Conservation (phyloP, 2,797 vertebrate genomes). For the Intellagama lesueurii region DNA sequence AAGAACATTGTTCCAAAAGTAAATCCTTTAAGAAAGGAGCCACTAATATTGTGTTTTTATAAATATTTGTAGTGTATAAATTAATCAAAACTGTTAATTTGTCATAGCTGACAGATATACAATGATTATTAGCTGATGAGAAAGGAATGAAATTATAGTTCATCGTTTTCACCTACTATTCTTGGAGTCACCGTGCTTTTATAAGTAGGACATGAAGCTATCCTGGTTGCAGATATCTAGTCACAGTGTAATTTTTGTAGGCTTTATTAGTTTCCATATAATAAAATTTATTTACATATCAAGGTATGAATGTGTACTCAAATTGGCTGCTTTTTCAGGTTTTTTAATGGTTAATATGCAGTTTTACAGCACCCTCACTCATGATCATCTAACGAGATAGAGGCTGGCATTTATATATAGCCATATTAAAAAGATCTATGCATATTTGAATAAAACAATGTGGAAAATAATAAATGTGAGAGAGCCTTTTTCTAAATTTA, state of each 20-base stretch:
- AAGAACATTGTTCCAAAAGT: constrained; percentile 8
- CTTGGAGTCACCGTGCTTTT: constrained; percentile 54
- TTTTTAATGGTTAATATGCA: constrained; percentile 67
- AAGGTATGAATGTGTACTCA: constrained; percentile 14
- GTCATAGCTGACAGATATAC: constrained; percentile 67
- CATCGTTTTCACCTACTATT: constrained; percentile 57
- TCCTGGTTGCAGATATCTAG: constrained; percentile 36
- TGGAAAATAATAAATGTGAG: constrained; percentile 70
- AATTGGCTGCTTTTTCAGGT: constrained; percentile 37
- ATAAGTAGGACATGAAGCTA: constrained; percentile 18
- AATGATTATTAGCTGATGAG: constrained; percentile 70
- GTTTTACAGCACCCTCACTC: constrained; percentile 55
- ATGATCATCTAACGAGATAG: constrained; percentile 70
- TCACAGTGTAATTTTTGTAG: not conserved
- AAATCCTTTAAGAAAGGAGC: constrained; percentile 48
- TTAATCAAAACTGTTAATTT: constrained; percentile 71
- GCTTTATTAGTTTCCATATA: constrained; percentile 26
- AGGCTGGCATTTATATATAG: constrained; percentile 72
- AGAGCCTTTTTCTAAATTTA: constrained; percentile 63
- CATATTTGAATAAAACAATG: constrained; percentile 63
- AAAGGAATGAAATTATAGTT: constrained; percentile 61
- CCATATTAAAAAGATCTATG: constrained; percentile 73
- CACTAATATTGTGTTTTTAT: constrained; percentile 51
- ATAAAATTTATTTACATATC: constrained; percentile 37
- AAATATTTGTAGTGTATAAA: constrained; percentile 54